Base-by-base conservation (phyloP, 2,113 vertebrate genomes). In the Pelecanus crispus region DNA sequence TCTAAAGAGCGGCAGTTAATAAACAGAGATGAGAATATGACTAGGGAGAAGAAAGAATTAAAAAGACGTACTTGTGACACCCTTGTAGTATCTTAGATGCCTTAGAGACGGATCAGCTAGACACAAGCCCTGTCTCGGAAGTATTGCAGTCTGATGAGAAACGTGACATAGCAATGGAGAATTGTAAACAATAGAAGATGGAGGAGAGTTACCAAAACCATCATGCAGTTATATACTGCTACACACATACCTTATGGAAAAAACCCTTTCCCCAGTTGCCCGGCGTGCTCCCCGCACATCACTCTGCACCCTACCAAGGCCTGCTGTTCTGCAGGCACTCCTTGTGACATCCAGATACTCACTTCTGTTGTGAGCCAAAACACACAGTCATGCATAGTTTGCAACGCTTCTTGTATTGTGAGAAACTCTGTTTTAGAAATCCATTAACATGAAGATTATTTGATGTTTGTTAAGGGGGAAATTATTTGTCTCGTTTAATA, bases 281-380 rank as follows among this genome's bases (percentile, higher is more conserved):
- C 1, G 0, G 6, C 26, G 13, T 49, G 32, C 44, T 67, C 58
- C 25, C 22, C 42, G 59, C 19, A 11, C 25, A 2, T n/a, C 0
- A 0, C 52, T 45, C 40, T 81, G 25, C 19, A 21, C 36, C 32
- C n/a, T 61, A 75, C 26, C 20, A 61, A 89, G 25, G 32, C 34
- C 56, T 75, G 50, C 22, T 49, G 7, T n/a, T 84, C 28, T 77
- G 19, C 44, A 79, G 58, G 17, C 19, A 8, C 6, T 84, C 31
- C n/a, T 71, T 47, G 40, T 62, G 65, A 80, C 34, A 47, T 26
- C 28, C 78, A 36, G 70, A 38, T 34, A 32, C 10, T 31, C 13
- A 1, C 26, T 66, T 47, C 13, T 74, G 8, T 29, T 56, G 28
- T 50, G 22, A 91, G 13, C 36, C 70, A 62, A 77, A 94, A 42